Base-by-base conservation (phyloP, 2,113 vertebrate genomes). In the Numida meleagris region DNA sequence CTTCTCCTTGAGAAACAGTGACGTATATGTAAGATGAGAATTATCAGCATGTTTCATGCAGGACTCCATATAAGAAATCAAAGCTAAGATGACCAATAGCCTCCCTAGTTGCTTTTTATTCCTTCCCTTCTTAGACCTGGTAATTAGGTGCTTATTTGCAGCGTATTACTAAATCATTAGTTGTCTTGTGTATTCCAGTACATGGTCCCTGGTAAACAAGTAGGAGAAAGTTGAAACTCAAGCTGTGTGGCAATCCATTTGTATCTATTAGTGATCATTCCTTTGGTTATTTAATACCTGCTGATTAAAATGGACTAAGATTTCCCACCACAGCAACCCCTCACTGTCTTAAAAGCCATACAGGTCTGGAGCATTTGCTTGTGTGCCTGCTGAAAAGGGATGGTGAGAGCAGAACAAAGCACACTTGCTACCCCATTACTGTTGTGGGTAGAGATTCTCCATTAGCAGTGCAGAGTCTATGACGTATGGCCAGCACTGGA, bases 381-480 rank as follows among this genome's bases (percentile, higher is more conserved):
- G 8, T 17, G 55, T 19, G 24, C 18, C 48, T 42, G 73, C 58
- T 80, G 58, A 13, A 50, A 51, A 55, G 51, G 62, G n/a, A 6
- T 4, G 23, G 3, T 2, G 76, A 14, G 81, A 72, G 59, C 83
- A 87, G 83, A 72, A 9, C 27, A 59, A 75, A 80, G 76, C 31
- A 23, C 23, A 0, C 48, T 46, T 33, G 72, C 78, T 76, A 31
- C 38, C 58, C 63, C 51, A 1, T 43, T 16, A 1, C n/a, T 27
- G 46, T 4, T 36, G 5, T 0, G 43, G 74, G 82, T 27, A 63
- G 50, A 31, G 57, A 81, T 59, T 46, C 51, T 59, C 73, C 51
- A 2, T 4, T 2, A 25, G 86, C 72, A 20, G 46, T 0, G 13
- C 1, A 0, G 46, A 33, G 45, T 4, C 78, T n/a, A 1, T 3